Evolutionary conservation across 2,888 invertebrate genomes (phyloP), one percentile per base, ranked within the genome.

Genomic region (Dasysyrphus tricinctus): DNA sequence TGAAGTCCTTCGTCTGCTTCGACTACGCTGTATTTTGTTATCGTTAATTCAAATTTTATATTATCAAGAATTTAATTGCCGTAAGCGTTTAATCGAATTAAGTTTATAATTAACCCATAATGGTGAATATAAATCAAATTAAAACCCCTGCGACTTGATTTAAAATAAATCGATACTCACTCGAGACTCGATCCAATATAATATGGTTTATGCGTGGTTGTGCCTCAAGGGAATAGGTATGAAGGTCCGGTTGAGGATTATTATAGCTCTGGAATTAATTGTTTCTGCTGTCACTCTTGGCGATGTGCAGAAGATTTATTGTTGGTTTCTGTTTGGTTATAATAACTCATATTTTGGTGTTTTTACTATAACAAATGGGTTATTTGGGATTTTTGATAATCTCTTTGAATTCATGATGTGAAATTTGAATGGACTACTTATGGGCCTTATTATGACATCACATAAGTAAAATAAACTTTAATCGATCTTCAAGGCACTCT

Each of bases 91-190:
- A 79, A 65, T 72, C 57, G 83, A 80, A 84, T 76, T 75, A 75
- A 84, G 70, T 84, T 65, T 72, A 84, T 84, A 75, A 49, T 84
- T 72, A 72, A 76, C 80, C 63, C 74, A 79, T 80, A 84, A 84
- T 76, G 79, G 65, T 7, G 54, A 51, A 32, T 79, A 84, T 84
- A 79, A 84, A 84, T 84, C 80, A 84, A 84, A 84, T 16, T 76
- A 65, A 29, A 79, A 51, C 75, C 72, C 70, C 34, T 67, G n/a
- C n/a, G 47, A 24, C 75, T 65, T 65, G 70, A 70, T 79, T 83
- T 79, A 65, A 51, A 63, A 79, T 61, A 51, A 80, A 83, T 79
- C 83, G 75, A 83, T 83, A 80, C 69, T 47, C 34, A 51, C 24
- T 49, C 12, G 76, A 63, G 34, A 39, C 47, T 75, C 24, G 67